phyloP scores from a whole-genome alignment of 2,888 invertebrate species.

The Phyllotreta striolata region DNA sequence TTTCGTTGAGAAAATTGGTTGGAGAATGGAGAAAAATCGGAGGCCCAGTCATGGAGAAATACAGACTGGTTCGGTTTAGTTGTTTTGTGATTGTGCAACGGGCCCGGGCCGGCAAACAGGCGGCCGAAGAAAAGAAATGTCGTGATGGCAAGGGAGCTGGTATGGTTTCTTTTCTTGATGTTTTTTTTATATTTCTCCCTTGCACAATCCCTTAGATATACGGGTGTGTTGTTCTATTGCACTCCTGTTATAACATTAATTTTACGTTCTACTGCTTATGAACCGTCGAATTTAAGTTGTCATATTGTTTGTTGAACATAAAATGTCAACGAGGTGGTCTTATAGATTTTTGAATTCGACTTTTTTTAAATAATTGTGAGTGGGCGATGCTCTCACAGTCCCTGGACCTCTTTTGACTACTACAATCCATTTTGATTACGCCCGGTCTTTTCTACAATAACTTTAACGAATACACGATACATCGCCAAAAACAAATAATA shows the following conservation, averaged over 20 bases:
- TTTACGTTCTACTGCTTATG: too few species aligned
- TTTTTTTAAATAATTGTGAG: conserved; percentile 29
- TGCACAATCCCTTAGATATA: too few species aligned
- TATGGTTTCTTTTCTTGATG: conserved; percentile 33
- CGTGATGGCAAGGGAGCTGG: conserved; percentile 78
- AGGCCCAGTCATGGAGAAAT: conserved; percentile 55
- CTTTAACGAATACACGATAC: background rate
- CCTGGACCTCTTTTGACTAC: conserved; percentile 17
- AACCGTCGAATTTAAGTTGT: too few species aligned
- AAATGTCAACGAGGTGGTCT: background rate
- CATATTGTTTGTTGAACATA: background rate
- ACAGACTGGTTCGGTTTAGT: conserved; percentile 48
- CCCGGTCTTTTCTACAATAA: conserved; percentile 32
- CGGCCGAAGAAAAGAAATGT: conserved; percentile 70
- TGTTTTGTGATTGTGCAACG: conserved; percentile 51
- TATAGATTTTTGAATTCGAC: conserved; percentile 27
- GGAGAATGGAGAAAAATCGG: conserved; percentile 59
- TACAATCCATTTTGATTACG: conserved; percentile 23
- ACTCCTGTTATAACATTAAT: background rate
- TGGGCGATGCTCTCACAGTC: conserved; percentile 26
- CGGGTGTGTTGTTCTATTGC: too few species aligned
- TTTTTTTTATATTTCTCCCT: conserved; percentile 12
- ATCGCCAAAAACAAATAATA: background rate
- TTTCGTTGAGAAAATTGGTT: conserved; percentile 54
- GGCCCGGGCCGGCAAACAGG: conserved; percentile 55